A percentile compares a stretch with the other conserved stretches of the same genome.
Conservation (phyloP, 1,140 invertebrate species). For the Antheraea mylitta region DNA sequence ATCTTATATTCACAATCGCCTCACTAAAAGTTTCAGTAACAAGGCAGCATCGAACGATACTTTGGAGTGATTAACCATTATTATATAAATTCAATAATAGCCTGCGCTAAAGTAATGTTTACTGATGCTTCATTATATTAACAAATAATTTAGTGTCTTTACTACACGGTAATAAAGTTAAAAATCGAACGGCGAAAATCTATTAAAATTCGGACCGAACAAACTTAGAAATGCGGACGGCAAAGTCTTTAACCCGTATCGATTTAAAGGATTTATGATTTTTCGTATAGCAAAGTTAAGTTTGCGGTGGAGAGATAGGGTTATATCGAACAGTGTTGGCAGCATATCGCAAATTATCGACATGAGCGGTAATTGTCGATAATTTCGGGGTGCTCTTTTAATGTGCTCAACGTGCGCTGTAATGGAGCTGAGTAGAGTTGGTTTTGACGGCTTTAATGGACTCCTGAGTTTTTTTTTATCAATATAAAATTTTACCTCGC, state of each 20-base stretch:
- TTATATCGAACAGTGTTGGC: conserved; percentile 39
- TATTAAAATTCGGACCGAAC: conserved; percentile 28
- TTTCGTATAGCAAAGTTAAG: neutral
- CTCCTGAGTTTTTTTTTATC: conserved; percentile 1
- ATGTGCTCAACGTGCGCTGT: conserved; percentile 50
- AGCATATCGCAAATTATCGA: conserved; percentile 64
- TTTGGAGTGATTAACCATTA: conserved; percentile 76
- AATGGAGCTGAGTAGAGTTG: conserved; percentile 33
- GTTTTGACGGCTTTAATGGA: conserved; percentile 3
- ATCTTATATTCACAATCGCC: conserved; percentile 4
- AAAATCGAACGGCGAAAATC: conserved; percentile 28
- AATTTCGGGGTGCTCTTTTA: conserved; percentile 39
- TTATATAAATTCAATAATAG: conserved; percentile 79
- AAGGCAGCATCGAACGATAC: conserved; percentile 65
- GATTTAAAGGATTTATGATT: neutral
- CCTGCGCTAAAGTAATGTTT: conserved; percentile 64
- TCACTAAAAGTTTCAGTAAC: conserved; percentile 46
- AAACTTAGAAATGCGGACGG: conserved; percentile 23
- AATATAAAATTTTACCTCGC: neutral
- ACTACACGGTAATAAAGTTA: conserved; percentile 17
- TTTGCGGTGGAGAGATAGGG: conserved; percentile 2
- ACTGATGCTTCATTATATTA: conserved; percentile 36
- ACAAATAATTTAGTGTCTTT: conserved; percentile 31
- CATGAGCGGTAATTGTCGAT: conserved; percentile 61
- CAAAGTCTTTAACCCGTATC: conserved; percentile 13